These are phyloP conservation scores for Boloria euphrosyne DNA, from an alignment of 2,888 invertebrate genomes.

Conservation along the genomic window DNA sequence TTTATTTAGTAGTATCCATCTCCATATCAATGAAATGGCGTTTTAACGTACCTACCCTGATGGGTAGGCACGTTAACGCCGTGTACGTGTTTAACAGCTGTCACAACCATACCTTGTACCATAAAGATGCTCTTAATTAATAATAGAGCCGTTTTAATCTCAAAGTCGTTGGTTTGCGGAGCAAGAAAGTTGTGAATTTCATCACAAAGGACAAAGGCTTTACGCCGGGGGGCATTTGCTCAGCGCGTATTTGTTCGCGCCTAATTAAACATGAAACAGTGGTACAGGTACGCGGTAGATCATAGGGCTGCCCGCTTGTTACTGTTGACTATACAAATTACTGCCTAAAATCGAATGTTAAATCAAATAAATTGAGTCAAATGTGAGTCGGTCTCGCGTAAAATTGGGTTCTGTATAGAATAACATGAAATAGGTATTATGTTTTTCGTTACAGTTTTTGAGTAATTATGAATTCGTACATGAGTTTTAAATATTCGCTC, in stretches of 20 bases:
- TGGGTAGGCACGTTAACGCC: too few relatives aligned
- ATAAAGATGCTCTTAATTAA: slow-evolving; percentile 55
- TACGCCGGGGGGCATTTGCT: slow-evolving; percentile 71
- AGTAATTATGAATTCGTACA: too few relatives aligned
- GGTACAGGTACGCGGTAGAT: slow-evolving; percentile 57
- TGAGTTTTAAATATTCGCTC: too few relatives aligned
- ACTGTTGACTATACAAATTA: slow-evolving; percentile 41
- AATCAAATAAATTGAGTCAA: too few relatives aligned
- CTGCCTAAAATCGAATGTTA: slow-evolving; percentile 17
- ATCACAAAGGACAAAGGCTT: slow-evolving; percentile 76
- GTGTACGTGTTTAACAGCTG: neutral
- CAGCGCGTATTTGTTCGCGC: slow-evolving; percentile 77
- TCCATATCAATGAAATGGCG: too few relatives aligned
- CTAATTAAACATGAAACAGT: slow-evolving; percentile 77
- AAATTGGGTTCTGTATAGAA: too few relatives aligned
- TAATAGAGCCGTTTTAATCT: slow-evolving; percentile 69
- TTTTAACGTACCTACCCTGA: too few relatives aligned
- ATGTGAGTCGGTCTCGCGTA: too few relatives aligned
- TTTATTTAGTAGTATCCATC: too few relatives aligned
- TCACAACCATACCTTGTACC: neutral
- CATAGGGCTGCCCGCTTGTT: slow-evolving; percentile 54
- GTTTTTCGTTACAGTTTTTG: too few relatives aligned
- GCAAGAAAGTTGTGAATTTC: slow-evolving; percentile 75
- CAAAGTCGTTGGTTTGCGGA: slow-evolving; percentile 65
- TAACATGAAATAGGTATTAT: too few relatives aligned